Percentiles rank a stretch among this genome's conserved stretches.
These are phyloP conservation scores for Piaya cayana DNA, from an alignment of 2,113 vertebrate species.

Conservation along the genomic window DNA sequence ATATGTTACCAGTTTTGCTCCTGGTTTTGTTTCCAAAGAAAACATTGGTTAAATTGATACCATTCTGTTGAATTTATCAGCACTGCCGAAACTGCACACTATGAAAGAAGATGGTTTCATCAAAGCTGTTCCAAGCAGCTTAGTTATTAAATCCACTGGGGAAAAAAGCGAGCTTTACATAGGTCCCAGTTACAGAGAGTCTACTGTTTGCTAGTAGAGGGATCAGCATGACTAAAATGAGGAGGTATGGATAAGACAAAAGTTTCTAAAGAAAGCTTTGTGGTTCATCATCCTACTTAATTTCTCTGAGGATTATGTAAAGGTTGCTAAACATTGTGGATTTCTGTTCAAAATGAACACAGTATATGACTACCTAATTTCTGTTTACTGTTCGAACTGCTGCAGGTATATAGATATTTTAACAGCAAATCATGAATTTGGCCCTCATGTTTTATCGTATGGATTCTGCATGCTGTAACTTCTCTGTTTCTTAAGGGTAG, in stretches of 20 bases:
- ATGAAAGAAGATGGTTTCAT: not conserved
- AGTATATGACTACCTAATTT: not conserved
- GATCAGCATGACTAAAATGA: constrained; percentile 29
- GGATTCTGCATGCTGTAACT: not conserved
- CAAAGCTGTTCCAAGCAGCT: constrained; percentile 9
- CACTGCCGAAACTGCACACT: not conserved
- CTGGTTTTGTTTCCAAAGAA: not conserved
- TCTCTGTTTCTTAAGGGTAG: not conserved
- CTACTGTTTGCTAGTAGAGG: not conserved
- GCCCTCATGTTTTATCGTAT: not conserved
- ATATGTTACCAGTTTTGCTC: not conserved
- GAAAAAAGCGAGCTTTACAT: not conserved
- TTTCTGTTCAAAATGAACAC: not conserved
- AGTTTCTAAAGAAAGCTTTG: constrained; percentile 28
- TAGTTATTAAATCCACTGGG: constrained; percentile 20
- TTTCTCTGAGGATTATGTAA: constrained; percentile 20
- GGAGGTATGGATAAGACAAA: constrained; percentile 11
- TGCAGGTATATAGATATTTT: not conserved
- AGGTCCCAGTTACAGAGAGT: constrained; percentile 14
- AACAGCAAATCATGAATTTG: not conserved
- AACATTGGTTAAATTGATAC: not conserved
- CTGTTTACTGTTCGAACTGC: not conserved
- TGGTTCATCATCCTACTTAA: not conserved
- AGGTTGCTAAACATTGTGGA: not conserved
- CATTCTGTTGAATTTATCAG: constrained; percentile 22